A percentile compares a stretch with the other conserved stretches of the same genome.
These are phyloP conservation scores for Crossaster papposus DNA, from an alignment of 53 echinoderm and acorn worm species.

Conservation along the genomic window DNA sequence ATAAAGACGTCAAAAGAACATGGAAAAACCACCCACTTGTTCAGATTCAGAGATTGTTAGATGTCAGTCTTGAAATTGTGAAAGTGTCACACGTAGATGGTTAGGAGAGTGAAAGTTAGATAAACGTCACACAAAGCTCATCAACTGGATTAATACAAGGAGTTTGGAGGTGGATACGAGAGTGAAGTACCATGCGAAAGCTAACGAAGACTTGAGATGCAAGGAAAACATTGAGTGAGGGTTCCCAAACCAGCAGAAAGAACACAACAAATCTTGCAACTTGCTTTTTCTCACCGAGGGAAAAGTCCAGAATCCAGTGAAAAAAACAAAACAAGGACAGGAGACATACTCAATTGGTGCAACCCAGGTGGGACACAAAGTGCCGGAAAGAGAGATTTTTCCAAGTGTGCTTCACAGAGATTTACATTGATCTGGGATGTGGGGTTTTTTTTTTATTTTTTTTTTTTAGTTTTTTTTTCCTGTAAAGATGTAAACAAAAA, in stretches of 20 bases:
- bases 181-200: slow-evolving; percentile 32
- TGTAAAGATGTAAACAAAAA: neutral
- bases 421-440: neutral
- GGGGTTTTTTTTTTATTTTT: neutral
- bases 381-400: neutral
- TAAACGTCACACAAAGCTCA: neutral
- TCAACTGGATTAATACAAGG: neutral
- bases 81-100: neutral
- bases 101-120: neutral
- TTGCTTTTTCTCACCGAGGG: neutral
- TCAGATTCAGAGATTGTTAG: neutral
- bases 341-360: slow-evolving; percentile 7
- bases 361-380: neutral
- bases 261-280: neutral
- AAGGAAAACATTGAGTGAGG: neutral
- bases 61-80: neutral
- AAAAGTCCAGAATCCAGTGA: neutral
- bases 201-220: neutral
- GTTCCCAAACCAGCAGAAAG: neutral
- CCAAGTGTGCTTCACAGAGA: neutral
- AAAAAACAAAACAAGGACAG: neutral
- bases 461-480: too few species aligned
- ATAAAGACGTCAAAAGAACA: neutral
- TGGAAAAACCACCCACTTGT: neutral
- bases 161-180: neutral